Percentiles rank a stretch among this genome's conserved stretches.
These are phyloP conservation scores for Mnemiopsis leidyi DNA, from an alignment of 37 sponge, comb jelly and placozoan genomes.

Conservation along the genomic window DNA sequence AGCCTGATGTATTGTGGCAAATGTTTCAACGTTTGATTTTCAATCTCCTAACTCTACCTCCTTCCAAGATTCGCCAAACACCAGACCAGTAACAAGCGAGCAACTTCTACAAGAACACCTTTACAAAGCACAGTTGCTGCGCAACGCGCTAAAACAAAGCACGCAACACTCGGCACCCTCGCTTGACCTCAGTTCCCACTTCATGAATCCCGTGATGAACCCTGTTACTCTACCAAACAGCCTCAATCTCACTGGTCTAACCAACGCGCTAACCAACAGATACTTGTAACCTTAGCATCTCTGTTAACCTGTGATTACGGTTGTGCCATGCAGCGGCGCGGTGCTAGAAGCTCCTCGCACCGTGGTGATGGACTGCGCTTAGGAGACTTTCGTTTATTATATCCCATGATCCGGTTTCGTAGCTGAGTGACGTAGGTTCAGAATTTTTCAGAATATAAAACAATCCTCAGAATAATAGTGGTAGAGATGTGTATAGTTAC, in stretches of 20 bases:
- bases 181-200: background rate
- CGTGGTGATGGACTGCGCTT: background rate
- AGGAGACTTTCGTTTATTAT: background rate
- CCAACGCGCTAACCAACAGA: constrained; percentile 30
- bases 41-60: too few relatives aligned
- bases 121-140: constrained; percentile 37
- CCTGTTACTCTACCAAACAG: background rate
- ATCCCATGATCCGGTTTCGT: background rate
- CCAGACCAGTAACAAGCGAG: constrained; percentile 37
- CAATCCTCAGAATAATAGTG: too few relatives aligned
- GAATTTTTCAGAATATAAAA: too few relatives aligned
- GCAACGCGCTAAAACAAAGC: constrained; percentile 14
- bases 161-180: background rate
- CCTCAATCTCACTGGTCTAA: constrained; percentile 3
- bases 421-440: background rate
- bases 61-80: constrained; percentile 31
- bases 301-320: too few relatives aligned
- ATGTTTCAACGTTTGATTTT: too few relatives aligned
- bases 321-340: too few relatives aligned
- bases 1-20: too few relatives aligned
- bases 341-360: background rate
- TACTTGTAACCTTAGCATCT: constrained; percentile 37
- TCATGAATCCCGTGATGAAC: background rate
- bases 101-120: constrained; percentile 53
- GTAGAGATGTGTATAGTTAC: too few relatives aligned